Evolutionary conservation across 2,113 vertebrate genomes (phyloP).

Genomic region (Boulengeromyrus knoepffleri): DNA sequence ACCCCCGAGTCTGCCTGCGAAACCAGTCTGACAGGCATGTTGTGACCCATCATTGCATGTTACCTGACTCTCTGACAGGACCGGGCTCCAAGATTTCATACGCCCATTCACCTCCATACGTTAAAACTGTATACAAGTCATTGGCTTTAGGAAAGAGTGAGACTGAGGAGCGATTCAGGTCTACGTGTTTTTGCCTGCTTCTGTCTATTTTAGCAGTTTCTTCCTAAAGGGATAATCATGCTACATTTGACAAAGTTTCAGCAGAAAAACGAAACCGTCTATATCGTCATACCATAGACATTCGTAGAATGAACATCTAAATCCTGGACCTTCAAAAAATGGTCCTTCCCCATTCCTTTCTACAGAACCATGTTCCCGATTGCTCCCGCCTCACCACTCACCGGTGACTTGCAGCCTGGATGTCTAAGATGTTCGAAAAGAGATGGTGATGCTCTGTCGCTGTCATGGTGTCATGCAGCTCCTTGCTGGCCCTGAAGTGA

Average conservation of each 20-base stretch:
- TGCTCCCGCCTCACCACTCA: constrained; percentile 16
- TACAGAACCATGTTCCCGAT: background rate
- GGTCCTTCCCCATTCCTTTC: background rate
- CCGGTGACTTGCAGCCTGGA: constrained; percentile 72
- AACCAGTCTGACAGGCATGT: constrained; percentile 6
- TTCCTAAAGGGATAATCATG: background rate
- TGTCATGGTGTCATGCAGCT: constrained; percentile 72
- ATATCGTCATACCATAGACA: background rate
- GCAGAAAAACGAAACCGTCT: background rate
- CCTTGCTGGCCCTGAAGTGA: constrained; percentile 67
- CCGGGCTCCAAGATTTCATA: background rate
- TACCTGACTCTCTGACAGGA: background rate
- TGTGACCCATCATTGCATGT: background rate
- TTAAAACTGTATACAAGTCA: background rate
- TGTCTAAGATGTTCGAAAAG: constrained; percentile 88
- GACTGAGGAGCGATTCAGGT: background rate
- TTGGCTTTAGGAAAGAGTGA: background rate
- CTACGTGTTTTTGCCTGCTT: background rate
- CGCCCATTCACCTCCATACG: background rate
- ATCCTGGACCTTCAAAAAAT: background rate
- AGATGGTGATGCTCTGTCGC: constrained; percentile 85
- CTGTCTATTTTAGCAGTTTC: background rate
- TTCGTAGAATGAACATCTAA: background rate
- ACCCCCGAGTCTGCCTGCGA: background rate
- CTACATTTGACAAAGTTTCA: background rate